A percentile compares a stretch with the other conserved stretches of the same genome.
Conservation (phyloP, 1,140 invertebrate species). For the Eumaeus atala region DNA sequence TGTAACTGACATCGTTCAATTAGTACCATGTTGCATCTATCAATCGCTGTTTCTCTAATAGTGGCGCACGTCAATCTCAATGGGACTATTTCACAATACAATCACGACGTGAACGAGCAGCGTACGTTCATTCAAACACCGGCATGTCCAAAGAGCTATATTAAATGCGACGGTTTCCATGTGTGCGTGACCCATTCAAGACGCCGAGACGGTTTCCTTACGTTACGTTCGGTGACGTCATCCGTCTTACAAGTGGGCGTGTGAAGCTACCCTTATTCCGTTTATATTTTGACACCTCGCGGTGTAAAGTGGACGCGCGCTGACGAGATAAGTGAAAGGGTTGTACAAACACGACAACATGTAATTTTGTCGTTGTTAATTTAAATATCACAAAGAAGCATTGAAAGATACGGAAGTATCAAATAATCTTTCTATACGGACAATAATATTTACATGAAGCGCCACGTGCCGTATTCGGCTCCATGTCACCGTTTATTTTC, state of each 20-base stretch:
- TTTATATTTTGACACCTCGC: constrained; percentile 57
- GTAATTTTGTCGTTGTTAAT: constrained; percentile 32
- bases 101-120: constrained; percentile 46
- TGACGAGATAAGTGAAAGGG: constrained; percentile 52
- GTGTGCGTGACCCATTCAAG: constrained; percentile 63
- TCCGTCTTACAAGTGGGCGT: constrained; percentile 57
- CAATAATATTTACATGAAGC: no score
- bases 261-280: constrained; percentile 45
- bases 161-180: constrained; percentile 17
- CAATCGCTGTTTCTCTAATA: constrained; percentile 47
- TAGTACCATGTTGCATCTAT: constrained; percentile 42
- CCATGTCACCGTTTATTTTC: no score
- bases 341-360: constrained; percentile 36
- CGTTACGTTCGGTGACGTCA: constrained; percentile 65
- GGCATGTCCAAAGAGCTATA: constrained; percentile 22
- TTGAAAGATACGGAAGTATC: constrained; percentile 4
- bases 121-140: constrained; percentile 62
- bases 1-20: constrained; percentile 51
- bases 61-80: constrained; percentile 52
- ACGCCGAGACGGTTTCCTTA: constrained; percentile 49
- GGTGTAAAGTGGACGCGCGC: constrained; percentile 28
- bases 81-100: constrained; percentile 39
- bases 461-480: no score
- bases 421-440: background rate
- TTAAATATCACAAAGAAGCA: background rate